Evolutionary conservation across 2,888 invertebrate species (phyloP), one percentile per base, ranked within the genome.

Genomic region (Cheilosia pagana): DNA sequence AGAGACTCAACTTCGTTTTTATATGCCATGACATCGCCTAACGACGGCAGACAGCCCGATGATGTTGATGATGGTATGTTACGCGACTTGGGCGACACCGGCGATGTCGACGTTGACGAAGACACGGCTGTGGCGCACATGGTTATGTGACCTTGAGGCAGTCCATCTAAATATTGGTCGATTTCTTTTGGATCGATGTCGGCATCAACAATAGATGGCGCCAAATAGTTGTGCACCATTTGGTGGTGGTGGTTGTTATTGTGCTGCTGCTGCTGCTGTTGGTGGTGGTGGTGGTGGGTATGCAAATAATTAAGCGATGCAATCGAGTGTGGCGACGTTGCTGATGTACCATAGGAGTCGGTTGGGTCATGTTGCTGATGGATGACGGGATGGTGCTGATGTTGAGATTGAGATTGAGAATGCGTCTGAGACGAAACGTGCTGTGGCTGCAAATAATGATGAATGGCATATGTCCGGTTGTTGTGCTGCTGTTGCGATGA

Each of bases 91-190:
- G 83, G 70, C 2, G 83, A 74, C 25, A 23, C 23, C 1, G 68
- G 70, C n/a, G 79, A 68, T 10, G 71, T 87, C 14, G 89, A 39
- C 87, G 76, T 68, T 19, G 57, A 28, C 53, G 48, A 62, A 31
- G 71, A 78, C 41, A 77, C 70, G 53, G 81, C 68, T 76, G 81
- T 45, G 59, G 70, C 71, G 67, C 85, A 79, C 85, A 85, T 78
- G 77, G 19, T 52, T 71, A 55, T 88, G 88, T 88, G 89, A 86
- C 87, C 90, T 88, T 86, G 91, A 88, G 91, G 86, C 88, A 91
- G 89, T 87, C 90, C 90, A 90, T 92, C 91, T 79, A 92, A 89
- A 89, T 92, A 92, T 89, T 92, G 92, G 89, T 92, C 92, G 87
- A 92, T 91, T 90, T 92, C 92, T 88, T 92, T 92, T 41, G 91